phyloP scores from a whole-genome alignment of 2,797 vertebrate species.

The Paramormyrops hopkinsi region DNA sequence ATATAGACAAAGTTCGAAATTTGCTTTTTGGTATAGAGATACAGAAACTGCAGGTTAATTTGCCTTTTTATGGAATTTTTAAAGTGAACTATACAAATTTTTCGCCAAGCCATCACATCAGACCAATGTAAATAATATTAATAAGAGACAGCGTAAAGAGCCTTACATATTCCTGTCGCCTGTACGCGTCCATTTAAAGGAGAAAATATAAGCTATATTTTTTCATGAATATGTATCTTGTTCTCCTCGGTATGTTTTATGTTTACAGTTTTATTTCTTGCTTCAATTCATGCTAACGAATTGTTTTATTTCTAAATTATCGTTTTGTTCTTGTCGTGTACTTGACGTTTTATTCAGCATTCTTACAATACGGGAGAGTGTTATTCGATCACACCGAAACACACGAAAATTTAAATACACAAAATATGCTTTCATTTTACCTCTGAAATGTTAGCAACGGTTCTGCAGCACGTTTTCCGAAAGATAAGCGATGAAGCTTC shows the following conservation, averaged over 20 bases:
- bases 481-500: neutral
- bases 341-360: neutral
- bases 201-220: neutral
- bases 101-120: neutral
- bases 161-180: neutral
- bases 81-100: neutral
- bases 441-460: neutral
- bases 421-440: neutral
- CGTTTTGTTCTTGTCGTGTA: neutral
- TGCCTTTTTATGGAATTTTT: neutral
- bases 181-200: neutral
- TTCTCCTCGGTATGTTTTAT: neutral
- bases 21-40: neutral
- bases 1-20: neutral
- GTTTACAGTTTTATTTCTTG: neutral
- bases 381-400: neutral
- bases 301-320: neutral
- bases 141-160: neutral
- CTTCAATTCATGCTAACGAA: neutral
- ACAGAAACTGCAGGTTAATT: neutral
- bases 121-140: conserved; percentile 1
- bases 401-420: neutral
- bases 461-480: neutral
- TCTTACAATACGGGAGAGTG: neutral
- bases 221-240: neutral